Evolutionary conservation across 2,888 invertebrate genomes (phyloP).

Genomic region (Apantesis nais): DNA sequence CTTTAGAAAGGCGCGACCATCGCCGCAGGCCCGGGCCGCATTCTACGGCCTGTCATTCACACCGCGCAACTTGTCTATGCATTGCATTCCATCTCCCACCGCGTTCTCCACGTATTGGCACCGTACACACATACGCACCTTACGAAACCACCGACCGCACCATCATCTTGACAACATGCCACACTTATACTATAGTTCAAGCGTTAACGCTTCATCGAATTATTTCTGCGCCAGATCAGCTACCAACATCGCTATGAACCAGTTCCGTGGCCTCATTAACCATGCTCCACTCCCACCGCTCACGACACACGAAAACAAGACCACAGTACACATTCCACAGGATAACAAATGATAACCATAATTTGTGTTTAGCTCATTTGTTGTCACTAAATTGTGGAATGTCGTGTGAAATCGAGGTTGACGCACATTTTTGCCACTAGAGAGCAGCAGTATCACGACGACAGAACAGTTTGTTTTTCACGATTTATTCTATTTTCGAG

Average conservation of each 20-base stretch:
- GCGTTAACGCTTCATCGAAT: slow-evolving; percentile 76
- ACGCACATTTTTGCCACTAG: slow-evolving; percentile 85
- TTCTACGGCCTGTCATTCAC: slow-evolving; percentile 86
- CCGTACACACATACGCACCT: slow-evolving; percentile 68
- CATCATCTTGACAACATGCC: slow-evolving; percentile 66
- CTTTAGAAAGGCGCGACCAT: slow-evolving; percentile 86
- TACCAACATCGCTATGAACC: slow-evolving; percentile 76
- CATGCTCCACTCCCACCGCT: slow-evolving; percentile 61
- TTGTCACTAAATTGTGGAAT: slow-evolving; percentile 86
- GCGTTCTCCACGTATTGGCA: slow-evolving; percentile 71
- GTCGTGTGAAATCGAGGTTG: slow-evolving; percentile 85
- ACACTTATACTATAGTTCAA: slow-evolving; percentile 68
- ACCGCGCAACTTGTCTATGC: slow-evolving; percentile 85
- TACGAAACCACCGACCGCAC: slow-evolving; percentile 69
- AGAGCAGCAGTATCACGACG: slow-evolving; percentile 85
- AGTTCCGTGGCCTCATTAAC: slow-evolving; percentile 79
- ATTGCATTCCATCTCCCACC: slow-evolving; percentile 83
- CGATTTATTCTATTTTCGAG: slow-evolving; percentile 77
- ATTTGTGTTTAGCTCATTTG: slow-evolving; percentile 85
- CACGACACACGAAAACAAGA: slow-evolving; percentile 68
- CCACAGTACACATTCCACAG: slow-evolving; percentile 74
- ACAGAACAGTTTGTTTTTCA: slow-evolving; percentile 81
- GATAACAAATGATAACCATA: slow-evolving; percentile 84
- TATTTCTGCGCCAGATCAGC: slow-evolving; percentile 77
- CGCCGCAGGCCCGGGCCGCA: slow-evolving; percentile 84